phyloP scores from a whole-genome alignment of 1,140 invertebrate genomes.

The Papilio polyxenes region DNA sequence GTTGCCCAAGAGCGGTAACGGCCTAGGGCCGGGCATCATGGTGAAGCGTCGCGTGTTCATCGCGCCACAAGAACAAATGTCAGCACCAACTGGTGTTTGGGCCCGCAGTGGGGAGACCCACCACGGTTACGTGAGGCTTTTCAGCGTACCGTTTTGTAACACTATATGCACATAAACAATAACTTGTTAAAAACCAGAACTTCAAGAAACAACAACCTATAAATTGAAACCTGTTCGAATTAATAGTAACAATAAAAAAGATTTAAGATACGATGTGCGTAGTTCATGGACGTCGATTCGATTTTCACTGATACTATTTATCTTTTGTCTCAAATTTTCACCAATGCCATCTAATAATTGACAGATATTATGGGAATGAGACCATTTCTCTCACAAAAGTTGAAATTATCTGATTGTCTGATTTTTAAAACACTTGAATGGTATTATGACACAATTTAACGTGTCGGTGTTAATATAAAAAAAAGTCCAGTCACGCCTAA shows the following conservation, averaged over 20 bases:
- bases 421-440: neutral
- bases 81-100: slow-evolving; percentile 53
- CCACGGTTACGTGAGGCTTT: slow-evolving; percentile 56
- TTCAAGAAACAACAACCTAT: slow-evolving; percentile 24
- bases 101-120: slow-evolving; percentile 62
- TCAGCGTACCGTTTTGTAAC: slow-evolving; percentile 32
- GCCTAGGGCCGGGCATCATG: slow-evolving; percentile 88
- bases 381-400: neutral
- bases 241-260: neutral
- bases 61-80: slow-evolving; percentile 61
- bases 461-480: slow-evolving; percentile 52
- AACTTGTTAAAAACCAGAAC: slow-evolving; percentile 32
- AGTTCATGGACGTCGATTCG: neutral
- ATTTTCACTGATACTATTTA: neutral
- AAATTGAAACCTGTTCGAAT: neutral
- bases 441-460: slow-evolving; percentile 54
- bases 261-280: neutral
- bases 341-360: neutral
- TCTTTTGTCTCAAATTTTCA: neutral
- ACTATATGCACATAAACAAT: slow-evolving; percentile 32
- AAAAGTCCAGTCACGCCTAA: slow-evolving; percentile 49
- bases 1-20: slow-evolving; percentile 89
- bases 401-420: neutral
- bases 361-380: neutral
- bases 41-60: slow-evolving; percentile 83